phyloP scores from a whole-genome alignment of 2,113 vertebrate genomes.

The Myrmecobius fasciatus region DNA sequence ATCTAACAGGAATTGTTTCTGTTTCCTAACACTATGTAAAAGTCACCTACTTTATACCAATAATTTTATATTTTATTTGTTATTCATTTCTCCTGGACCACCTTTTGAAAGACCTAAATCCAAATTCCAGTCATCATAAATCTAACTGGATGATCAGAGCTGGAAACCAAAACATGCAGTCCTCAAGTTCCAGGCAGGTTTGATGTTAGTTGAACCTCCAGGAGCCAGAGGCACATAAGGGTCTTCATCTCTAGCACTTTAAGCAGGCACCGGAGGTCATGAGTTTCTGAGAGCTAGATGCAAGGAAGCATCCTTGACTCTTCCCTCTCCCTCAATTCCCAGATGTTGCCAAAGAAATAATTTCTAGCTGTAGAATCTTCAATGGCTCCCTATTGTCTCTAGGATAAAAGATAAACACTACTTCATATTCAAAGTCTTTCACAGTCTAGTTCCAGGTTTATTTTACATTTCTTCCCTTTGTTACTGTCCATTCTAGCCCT shows the following conservation, averaged over 20 bases:
- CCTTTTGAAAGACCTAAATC: background rate
- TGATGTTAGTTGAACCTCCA: background rate
- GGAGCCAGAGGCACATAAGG: background rate
- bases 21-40: background rate
- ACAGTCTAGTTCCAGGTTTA: background rate
- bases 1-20: background rate
- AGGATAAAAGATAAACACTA: background rate
- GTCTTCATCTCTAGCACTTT: background rate
- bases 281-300: background rate
- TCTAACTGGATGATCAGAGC: background rate
- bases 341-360: background rate
- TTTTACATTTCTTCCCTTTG: background rate
- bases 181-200: background rate
- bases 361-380: background rate
- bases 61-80: background rate
- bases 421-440: background rate
- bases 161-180: background rate
- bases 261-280: background rate
- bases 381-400: background rate
- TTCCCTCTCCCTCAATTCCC: background rate
- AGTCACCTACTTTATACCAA: background rate
- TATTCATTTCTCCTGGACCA: background rate
- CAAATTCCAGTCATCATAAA: background rate
- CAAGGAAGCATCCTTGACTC: background rate
- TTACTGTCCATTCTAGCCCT: background rate